Percentiles rank a stretch among this genome's conserved stretches.
Evolutionary conservation across 2,797 vertebrate species (phyloP).

Genomic region (Sarcoramphus papa): DNA sequence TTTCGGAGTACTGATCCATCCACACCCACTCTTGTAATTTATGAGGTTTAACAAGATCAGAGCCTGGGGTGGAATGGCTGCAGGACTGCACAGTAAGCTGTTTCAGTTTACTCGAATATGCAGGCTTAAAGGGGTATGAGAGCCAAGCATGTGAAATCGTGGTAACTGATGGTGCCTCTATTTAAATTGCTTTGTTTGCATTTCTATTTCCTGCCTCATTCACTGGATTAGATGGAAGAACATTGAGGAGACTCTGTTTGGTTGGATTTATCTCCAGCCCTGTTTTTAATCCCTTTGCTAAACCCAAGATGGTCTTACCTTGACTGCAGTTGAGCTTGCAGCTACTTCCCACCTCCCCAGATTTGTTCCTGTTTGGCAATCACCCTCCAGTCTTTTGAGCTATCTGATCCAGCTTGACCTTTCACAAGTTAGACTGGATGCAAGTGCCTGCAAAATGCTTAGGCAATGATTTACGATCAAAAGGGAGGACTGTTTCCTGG

Average conservation of each 20-base stretch:
- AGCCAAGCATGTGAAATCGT: neutral
- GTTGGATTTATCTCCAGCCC: conserved; percentile 30
- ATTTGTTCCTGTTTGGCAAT: neutral
- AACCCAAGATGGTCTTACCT: neutral
- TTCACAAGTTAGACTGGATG: neutral
- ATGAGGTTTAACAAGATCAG: neutral
- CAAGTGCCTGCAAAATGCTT: neutral
- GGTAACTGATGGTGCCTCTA: neutral
- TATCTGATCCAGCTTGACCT: conserved; percentile 36
- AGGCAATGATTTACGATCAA: neutral
- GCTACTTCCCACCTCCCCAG: neutral
- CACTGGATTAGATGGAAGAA: neutral
- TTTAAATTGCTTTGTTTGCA: conserved; percentile 5
- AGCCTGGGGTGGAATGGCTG: neutral
- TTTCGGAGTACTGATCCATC: neutral
- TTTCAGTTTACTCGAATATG: neutral
- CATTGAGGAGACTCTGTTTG: neutral
- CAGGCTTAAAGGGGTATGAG: neutral
- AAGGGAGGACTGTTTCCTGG: neutral
- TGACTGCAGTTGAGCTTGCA: neutral
- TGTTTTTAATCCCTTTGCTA: conserved; percentile 14
- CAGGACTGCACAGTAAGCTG: neutral
- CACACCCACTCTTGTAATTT: neutral
- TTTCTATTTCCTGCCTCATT: conserved; percentile 17
- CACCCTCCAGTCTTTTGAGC: neutral